phyloP scores from a whole-genome alignment of 2,797 vertebrate species.

The Spondyliosoma cantharus region DNA sequence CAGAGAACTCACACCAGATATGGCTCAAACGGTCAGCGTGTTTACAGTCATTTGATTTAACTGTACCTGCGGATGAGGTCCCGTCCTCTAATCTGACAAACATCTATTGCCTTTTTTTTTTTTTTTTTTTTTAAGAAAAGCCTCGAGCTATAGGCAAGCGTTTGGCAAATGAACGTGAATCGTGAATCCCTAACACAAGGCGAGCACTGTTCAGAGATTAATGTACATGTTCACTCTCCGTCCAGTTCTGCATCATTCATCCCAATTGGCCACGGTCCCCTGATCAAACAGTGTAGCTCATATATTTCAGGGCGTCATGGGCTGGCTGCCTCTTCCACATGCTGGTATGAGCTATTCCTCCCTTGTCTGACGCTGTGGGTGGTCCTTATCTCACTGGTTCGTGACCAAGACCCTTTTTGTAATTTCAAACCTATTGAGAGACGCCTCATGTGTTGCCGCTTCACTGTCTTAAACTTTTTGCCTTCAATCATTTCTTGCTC shows the following conservation, averaged over 20 bases:
- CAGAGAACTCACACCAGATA: slow-evolving; percentile 18
- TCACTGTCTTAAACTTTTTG: slow-evolving; percentile 9
- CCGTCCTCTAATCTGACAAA: slow-evolving; percentile 34
- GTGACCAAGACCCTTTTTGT: slow-evolving; percentile 54
- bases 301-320: slow-evolving; percentile 63
- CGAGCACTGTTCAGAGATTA: slow-evolving; percentile 55
- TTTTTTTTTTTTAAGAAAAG: too few species aligned
- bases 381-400: slow-evolving; percentile 74
- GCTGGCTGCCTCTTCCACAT: slow-evolving; percentile 60
- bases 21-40: slow-evolving; percentile 17
- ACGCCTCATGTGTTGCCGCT: slow-evolving; percentile 30
- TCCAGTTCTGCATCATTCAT: slow-evolving; percentile 62
- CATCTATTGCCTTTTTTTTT: slow-evolving; percentile 19
- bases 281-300: slow-evolving; percentile 72
- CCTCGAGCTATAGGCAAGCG: slow-evolving; percentile 8
- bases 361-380: slow-evolving; percentile 69
- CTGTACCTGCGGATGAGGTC: background rate
- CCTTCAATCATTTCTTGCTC: background rate
- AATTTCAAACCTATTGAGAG: slow-evolving; percentile 59
- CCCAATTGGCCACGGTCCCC: slow-evolving; percentile 56
- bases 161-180: slow-evolving; percentile 31
- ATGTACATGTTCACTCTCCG: slow-evolving; percentile 51
- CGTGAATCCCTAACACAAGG: slow-evolving; percentile 42
- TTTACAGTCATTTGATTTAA: slow-evolving; percentile 9
- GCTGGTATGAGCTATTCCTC: slow-evolving; percentile 68